Conservation (phyloP, 2,888 invertebrate species). For the Pollenia amentaria region DNA sequence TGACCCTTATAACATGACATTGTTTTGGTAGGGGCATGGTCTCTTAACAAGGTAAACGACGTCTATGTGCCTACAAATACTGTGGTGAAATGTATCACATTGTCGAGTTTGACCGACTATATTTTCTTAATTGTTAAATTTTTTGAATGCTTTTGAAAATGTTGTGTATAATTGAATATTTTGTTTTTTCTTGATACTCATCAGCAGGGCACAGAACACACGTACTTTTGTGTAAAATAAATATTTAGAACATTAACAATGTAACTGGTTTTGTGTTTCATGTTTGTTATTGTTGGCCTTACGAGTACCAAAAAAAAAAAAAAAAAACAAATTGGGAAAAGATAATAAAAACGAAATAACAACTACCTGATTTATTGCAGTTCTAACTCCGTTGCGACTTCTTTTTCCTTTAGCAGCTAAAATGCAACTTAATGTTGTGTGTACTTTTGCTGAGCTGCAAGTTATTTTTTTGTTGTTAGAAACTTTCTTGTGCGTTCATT, state of each 20-base stretch:
- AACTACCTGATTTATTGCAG: constrained; percentile 57
- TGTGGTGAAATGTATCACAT: too few species aligned
- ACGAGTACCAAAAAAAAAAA: constrained; percentile 21
- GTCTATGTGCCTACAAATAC: too few species aligned
- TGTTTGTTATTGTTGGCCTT: constrained; percentile 28
- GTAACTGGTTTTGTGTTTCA: constrained; percentile 50
- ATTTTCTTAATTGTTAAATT: not conserved
- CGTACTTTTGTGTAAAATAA: constrained; percentile 1
- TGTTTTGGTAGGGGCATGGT: too few species aligned
- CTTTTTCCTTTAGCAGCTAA: constrained; percentile 14
- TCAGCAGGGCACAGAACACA: not conserved
- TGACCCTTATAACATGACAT: too few species aligned
- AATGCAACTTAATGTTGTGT: constrained; percentile 30
- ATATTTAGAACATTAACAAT: constrained; percentile 33
- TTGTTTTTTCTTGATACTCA: constrained; percentile 28
- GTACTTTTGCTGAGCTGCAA: constrained; percentile 26
- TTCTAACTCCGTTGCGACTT: constrained; percentile 36
- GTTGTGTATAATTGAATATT: not conserved
- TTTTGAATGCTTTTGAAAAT: not conserved
- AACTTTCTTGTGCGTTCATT: constrained; percentile 50
- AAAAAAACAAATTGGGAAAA: not conserved
- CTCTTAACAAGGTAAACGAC: too few species aligned
- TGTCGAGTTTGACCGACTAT: too few species aligned
- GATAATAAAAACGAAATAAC: constrained; percentile 13
- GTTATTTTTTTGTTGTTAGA: constrained; percentile 33